These are phyloP conservation scores for Pterobdella sp. DNA, from an alignment of 2,888 invertebrate genomes.

Conservation along the genomic window DNA sequence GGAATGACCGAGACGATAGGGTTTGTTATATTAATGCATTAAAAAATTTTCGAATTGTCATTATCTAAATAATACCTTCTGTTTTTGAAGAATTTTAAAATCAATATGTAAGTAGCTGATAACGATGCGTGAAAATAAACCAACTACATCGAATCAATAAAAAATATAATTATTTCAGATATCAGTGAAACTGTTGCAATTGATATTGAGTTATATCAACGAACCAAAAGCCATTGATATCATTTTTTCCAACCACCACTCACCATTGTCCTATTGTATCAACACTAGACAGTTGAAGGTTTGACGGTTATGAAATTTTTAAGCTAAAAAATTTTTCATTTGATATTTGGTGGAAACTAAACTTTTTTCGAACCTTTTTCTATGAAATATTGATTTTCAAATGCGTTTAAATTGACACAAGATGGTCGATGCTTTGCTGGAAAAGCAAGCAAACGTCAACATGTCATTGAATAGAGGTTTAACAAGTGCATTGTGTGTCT, in stretches of 20 bases:
- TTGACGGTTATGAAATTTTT: background rate
- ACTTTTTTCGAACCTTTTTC: background rate
- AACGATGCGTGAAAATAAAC: no score
- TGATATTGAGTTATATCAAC: background rate
- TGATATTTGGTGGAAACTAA: background rate
- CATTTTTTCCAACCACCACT: background rate
- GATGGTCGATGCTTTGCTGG: constrained; percentile 5
- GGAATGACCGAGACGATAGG: background rate
- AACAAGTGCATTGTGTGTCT: background rate
- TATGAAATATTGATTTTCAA: background rate
- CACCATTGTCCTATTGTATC: background rate
- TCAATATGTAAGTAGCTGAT: no score
- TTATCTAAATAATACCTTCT: no score
- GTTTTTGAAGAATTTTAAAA: no score
- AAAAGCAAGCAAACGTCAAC: background rate
- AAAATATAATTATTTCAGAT: no score
- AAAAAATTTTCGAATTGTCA: no score
- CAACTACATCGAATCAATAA: no score
- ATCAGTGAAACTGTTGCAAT: background rate
- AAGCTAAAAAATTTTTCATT: background rate
- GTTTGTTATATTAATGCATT: no score
- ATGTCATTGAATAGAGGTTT: background rate
- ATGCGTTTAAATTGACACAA: background rate
- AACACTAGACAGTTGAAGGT: background rate
- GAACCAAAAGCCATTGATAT: background rate